A percentile compares a stretch with the other conserved stretches of the same genome.
These are phyloP conservation scores for Gymnocheta viridis DNA, from an alignment of 2,888 invertebrate genomes.

Conservation along the genomic window DNA sequence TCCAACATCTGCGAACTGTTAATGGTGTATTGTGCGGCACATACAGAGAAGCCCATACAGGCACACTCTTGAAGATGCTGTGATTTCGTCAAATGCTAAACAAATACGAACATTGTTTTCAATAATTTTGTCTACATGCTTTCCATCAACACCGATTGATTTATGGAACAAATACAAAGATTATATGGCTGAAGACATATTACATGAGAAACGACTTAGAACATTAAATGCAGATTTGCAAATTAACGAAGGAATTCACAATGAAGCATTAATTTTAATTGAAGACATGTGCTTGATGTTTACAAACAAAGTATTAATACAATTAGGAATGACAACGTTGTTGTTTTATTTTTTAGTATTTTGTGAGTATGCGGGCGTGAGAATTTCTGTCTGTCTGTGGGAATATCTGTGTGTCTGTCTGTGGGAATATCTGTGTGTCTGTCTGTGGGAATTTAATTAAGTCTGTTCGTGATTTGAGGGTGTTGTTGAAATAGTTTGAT, in stretches of 20 bases:
- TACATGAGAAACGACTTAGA: too few species aligned
- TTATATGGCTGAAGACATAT: too few species aligned
- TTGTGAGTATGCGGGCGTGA: too few species aligned
- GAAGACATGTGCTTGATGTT: slow-evolving; percentile 65
- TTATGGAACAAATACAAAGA: neutral
- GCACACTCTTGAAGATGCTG: too few species aligned
- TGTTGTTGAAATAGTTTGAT: too few species aligned
- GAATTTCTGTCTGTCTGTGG: too few species aligned
- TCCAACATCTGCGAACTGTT: neutral
- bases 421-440: too few species aligned
- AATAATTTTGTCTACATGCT: neutral
- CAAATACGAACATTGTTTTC: neutral
- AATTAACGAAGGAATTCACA: slow-evolving; percentile 37
- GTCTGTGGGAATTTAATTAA: too few species aligned
- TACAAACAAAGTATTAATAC: slow-evolving; percentile 59
- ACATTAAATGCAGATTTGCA: slow-evolving; percentile 36
- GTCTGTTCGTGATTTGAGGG: too few species aligned
- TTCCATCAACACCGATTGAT: neutral
- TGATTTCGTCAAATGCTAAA: neutral
- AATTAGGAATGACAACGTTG: slow-evolving; percentile 69
- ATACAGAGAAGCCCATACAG: neutral
- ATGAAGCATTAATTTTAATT: slow-evolving; percentile 65
- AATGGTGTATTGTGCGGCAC: neutral
- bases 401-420: too few species aligned
- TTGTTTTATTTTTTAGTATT: too few species aligned